Evolutionary conservation across 2,888 invertebrate species (phyloP).

Genomic region (Andrena chrysosceles): DNA sequence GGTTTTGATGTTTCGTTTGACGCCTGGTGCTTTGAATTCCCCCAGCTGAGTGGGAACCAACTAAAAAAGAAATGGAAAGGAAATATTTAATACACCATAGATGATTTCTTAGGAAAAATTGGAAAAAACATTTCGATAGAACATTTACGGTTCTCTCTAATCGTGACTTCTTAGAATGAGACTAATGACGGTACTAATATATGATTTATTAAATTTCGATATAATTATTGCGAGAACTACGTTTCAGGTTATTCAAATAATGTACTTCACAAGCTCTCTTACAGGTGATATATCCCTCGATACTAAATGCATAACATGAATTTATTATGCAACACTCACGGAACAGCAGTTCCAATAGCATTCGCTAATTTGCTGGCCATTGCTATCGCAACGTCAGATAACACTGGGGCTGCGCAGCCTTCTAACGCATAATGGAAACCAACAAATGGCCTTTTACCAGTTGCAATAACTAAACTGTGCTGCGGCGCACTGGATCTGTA

Average conservation of each 20-base stretch:
- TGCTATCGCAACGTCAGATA: slow-evolving; percentile 96
- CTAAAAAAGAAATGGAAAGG: slow-evolving; percentile 78
- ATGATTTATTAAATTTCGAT: slow-evolving; percentile 3
- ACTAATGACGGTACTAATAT: neutral
- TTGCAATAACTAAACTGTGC: slow-evolving; percentile 90
- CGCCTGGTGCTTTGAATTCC: slow-evolving; percentile 81
- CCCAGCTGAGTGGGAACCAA: slow-evolving; percentile 85
- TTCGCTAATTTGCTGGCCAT: slow-evolving; percentile 95
- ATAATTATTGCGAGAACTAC: slow-evolving; percentile 6
- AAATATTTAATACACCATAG: neutral
- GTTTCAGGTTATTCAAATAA: slow-evolving; percentile 6
- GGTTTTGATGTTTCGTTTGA: slow-evolving; percentile 78
- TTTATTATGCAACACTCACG: slow-evolving; percentile 87
- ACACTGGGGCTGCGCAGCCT: slow-evolving; percentile 92
- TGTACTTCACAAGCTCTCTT: slow-evolving; percentile 32
- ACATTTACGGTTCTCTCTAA: neutral
- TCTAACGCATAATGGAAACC: slow-evolving; percentile 96
- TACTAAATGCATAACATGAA: slow-evolving; percentile 48
- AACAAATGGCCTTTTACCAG: slow-evolving; percentile 93
- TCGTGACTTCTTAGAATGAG: neutral
- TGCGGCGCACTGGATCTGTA: slow-evolving; percentile 91
- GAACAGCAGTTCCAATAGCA: slow-evolving; percentile 87
- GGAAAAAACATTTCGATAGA: neutral
- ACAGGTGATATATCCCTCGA: slow-evolving; percentile 28
- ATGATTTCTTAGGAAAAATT: neutral